A percentile compares a stretch with the other conserved stretches of the same genome.
Evolutionary conservation across 2,113 vertebrate species (phyloP).

Genomic region (Serinus canaria): DNA sequence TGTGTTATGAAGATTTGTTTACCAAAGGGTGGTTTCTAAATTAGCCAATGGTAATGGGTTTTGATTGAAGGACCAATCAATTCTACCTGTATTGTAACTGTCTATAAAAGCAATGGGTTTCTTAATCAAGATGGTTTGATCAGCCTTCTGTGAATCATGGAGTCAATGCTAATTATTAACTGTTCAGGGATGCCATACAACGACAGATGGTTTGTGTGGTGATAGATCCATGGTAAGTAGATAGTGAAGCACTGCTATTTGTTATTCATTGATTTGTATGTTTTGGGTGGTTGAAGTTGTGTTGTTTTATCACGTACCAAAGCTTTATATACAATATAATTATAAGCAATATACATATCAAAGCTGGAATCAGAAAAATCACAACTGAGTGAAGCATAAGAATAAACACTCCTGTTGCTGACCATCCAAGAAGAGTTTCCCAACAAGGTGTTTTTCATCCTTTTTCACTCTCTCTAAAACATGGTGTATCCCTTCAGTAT

Average conservation of each 20-base stretch:
- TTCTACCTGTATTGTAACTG: too few relatives aligned
- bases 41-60: too few relatives aligned
- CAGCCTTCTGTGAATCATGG: too few relatives aligned
- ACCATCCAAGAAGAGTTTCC: not conserved
- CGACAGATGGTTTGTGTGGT: not conserved
- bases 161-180: too few relatives aligned
- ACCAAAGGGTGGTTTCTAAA: too few relatives aligned
- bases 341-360: not conserved
- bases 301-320: not conserved
- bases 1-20: too few relatives aligned
- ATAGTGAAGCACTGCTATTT: not conserved
- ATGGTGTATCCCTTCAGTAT: not conserved
- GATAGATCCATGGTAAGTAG: not conserved
- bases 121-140: too few relatives aligned
- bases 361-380: not conserved
- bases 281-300: not conserved
- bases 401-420: not conserved
- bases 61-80: too few relatives aligned
- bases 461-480: not conserved
- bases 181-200: too few relatives aligned
- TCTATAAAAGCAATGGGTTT: too few relatives aligned
- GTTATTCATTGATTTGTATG: not conserved
- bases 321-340: not conserved
- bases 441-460: not conserved
- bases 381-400: not conserved